Evolutionary conservation across 1,140 invertebrate genomes (phyloP).

Genomic region (Pseudobourletiella spinata): DNA sequence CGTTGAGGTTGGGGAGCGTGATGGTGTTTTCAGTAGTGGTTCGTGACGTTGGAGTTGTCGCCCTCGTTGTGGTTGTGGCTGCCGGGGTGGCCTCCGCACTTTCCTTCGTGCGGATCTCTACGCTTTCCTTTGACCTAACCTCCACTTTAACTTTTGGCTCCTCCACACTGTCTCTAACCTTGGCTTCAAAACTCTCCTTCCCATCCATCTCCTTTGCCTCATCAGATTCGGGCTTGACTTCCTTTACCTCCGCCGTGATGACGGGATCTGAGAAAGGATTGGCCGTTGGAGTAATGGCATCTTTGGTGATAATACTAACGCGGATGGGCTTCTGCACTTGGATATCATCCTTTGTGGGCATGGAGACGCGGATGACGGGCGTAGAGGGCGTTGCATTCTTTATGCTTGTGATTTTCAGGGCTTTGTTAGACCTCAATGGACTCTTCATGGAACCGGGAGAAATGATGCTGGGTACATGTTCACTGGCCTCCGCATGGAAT

Average conservation of each 20-base stretch:
- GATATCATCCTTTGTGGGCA: slow-evolving; percentile 22
- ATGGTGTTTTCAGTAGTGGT: not conserved
- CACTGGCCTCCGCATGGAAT: not conserved
- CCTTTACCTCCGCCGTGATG: not conserved
- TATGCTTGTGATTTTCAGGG: slow-evolving; percentile 18
- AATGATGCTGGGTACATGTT: slow-evolving; percentile 15
- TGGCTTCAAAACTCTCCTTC: no score
- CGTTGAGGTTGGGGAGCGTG: not conserved
- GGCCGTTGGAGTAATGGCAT: slow-evolving; percentile 2
- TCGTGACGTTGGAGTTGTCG: not conserved
- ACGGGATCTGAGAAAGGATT: not conserved
- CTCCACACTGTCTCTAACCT: not conserved
- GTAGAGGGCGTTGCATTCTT: slow-evolving; percentile 12
- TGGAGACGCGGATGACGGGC: slow-evolving; percentile 9
- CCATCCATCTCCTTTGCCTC: not conserved
- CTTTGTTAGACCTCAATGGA: slow-evolving; percentile 12
- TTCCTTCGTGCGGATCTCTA: not conserved
- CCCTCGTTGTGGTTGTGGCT: slow-evolving; percentile 2
- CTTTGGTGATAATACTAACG: slow-evolving; percentile 33
- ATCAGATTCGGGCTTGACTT: not conserved
- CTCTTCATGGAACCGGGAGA: not conserved
- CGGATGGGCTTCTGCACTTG: slow-evolving; percentile 22
- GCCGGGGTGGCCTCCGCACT: not conserved
- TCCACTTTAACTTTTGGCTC: not conserved
- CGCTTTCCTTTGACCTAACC: not conserved